phyloP scores from a whole-genome alignment of 2,888 invertebrate species.

The Microplitis deprimator region DNA sequence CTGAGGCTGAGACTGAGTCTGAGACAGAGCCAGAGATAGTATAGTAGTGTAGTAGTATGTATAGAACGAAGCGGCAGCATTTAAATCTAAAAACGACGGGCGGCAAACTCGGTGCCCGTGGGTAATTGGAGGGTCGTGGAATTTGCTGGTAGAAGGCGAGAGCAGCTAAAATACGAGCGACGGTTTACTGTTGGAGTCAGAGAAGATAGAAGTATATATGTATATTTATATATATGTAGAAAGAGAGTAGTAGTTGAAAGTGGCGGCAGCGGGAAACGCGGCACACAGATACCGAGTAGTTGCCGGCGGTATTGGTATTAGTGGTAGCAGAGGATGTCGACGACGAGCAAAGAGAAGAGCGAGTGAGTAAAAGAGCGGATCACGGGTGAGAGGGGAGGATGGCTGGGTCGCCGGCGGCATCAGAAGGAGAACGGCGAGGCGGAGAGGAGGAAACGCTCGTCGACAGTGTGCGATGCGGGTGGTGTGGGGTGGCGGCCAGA shows the following conservation, averaged over 20 bases:
- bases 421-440: constrained; percentile 41
- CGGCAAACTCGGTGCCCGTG: constrained; percentile 58
- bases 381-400: constrained; percentile 37
- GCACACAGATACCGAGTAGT: background rate
- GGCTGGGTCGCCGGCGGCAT: constrained; percentile 40
- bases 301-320: background rate
- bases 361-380: constrained; percentile 42
- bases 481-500: constrained; percentile 46
- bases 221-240: background rate
- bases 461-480: constrained; percentile 40
- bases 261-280: constrained; percentile 22
- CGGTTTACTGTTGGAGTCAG: constrained; percentile 43
- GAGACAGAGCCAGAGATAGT: background rate
- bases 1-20: background rate
- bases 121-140: constrained; percentile 67
- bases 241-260: constrained; percentile 39
- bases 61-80: constrained; percentile 50
- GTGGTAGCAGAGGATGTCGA: constrained; percentile 24
- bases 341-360: constrained; percentile 11
- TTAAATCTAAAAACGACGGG: constrained; percentile 63
- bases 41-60: constrained; percentile 11
- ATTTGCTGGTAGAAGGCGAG: constrained; percentile 58
- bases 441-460: constrained; percentile 41
- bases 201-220: background rate
- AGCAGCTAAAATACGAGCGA: constrained; percentile 53